phyloP scores from a whole-genome alignment of 1,140 invertebrate species.

The Wasmannia auropunctata region DNA sequence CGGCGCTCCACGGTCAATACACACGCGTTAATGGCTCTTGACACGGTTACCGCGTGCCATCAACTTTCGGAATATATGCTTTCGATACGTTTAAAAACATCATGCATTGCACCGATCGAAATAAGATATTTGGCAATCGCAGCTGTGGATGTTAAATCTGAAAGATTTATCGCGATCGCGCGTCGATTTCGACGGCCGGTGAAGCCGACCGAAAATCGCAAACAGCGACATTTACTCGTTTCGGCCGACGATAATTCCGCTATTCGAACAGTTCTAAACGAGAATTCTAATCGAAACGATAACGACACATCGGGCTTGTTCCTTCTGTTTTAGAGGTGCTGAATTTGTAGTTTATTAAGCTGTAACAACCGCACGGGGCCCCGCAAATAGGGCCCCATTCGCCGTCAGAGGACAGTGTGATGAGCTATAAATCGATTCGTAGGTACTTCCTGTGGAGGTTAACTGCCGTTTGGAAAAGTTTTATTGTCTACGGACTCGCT shows the following conservation, averaged over 20 bases:
- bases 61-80: slow-evolving; percentile 19
- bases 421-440: slow-evolving; percentile 54
- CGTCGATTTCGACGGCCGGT: background rate
- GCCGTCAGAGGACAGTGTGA: slow-evolving; percentile 14
- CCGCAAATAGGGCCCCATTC: slow-evolving; percentile 9
- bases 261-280: slow-evolving; percentile 10
- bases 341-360: slow-evolving; percentile 46
- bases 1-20: slow-evolving; percentile 4
- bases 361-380: background rate
- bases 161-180: background rate
- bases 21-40: slow-evolving; percentile 17
- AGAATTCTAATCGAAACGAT: slow-evolving; percentile 25
- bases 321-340: slow-evolving; percentile 1
- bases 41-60: slow-evolving; percentile 18
- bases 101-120: background rate
- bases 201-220: background rate
- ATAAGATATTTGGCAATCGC: slow-evolving; percentile 4
- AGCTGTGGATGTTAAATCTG: background rate
- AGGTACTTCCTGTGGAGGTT: slow-evolving; percentile 52
- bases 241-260: background rate
- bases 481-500: slow-evolving; percentile 31
- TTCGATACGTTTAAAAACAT: slow-evolving; percentile 38
- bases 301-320: background rate
- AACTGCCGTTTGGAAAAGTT: slow-evolving; percentile 54
- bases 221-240: background rate